Conservation (phyloP, 1,140 invertebrate genomes). For the Zaprionus gabonicus region DNA sequence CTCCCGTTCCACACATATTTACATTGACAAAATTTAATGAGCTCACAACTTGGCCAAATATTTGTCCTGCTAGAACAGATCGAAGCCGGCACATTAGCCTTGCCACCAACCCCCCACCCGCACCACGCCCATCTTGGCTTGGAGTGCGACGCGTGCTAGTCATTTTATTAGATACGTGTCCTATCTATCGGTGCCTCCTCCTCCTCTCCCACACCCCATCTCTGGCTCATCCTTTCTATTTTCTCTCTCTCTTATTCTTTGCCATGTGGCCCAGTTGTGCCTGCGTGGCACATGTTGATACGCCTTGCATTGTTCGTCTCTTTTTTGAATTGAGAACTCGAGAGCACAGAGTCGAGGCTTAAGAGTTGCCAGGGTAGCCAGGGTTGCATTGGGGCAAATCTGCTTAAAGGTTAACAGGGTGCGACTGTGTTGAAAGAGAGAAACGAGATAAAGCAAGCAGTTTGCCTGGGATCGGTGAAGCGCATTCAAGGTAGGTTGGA, state of each 20-base stretch:
- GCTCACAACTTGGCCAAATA: constrained; percentile 72
- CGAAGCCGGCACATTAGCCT: constrained; percentile 48
- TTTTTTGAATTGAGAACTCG: too few relatives aligned
- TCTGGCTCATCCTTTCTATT: background rate
- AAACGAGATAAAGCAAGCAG: too few relatives aligned
- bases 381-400: background rate
- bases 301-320: background rate
- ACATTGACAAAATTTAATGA: constrained; percentile 79
- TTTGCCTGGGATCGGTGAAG: too few relatives aligned
- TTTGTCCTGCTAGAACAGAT: constrained; percentile 54
- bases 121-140: background rate
- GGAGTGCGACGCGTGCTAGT: constrained; percentile 55
- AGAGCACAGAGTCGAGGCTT: background rate
- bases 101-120: background rate
- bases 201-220: constrained; percentile 6
- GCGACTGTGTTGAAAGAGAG: background rate
- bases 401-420: background rate
- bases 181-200: constrained; percentile 59
- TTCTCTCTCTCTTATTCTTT: background rate
- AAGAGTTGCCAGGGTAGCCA: constrained; percentile 1
- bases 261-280: background rate
- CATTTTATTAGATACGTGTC: constrained; percentile 79
- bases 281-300: constrained; percentile 2
- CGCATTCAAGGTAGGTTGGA: too few relatives aligned
- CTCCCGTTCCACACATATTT: constrained; percentile 57